Conservation (phyloP, 2,113 vertebrate species). For the Galemys pyrenaicus region DNA sequence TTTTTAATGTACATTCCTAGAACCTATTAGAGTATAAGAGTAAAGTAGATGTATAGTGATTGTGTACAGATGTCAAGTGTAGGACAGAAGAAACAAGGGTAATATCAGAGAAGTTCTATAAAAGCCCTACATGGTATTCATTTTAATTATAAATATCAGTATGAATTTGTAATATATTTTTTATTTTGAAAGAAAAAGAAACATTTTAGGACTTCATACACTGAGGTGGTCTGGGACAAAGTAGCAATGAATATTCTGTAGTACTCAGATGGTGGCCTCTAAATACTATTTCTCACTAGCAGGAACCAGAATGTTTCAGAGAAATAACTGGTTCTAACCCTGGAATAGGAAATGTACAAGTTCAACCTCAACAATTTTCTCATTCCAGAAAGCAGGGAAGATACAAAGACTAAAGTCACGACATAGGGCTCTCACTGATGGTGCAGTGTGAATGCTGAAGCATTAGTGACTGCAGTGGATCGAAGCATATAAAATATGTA, state of each 20-base stretch:
- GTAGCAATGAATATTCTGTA: neutral
- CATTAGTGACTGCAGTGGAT: neutral
- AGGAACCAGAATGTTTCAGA: conserved; percentile 24
- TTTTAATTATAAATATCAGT: neutral
- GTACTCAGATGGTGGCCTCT: neutral
- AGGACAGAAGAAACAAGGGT: neutral
- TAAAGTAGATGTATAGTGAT: neutral
- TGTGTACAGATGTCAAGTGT: neutral
- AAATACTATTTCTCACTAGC: too few relatives aligned
- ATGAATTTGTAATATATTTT: neutral
- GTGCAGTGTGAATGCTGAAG: neutral
- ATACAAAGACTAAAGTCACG: neutral
- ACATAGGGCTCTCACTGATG: neutral
- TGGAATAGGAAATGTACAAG: neutral
- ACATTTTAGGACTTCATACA: neutral
- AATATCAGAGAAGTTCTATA: neutral
- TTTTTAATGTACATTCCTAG: neutral
- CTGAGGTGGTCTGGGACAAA: neutral
- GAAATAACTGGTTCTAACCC: neutral
- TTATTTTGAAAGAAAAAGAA: neutral
- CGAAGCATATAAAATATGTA: neutral
- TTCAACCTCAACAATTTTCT: neutral
- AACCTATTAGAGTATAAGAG: neutral
- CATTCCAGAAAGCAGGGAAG: conserved; percentile 44
- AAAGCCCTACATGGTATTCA: neutral